These are phyloP conservation scores for Peromyscus eremicus DNA, from an alignment of 2,797 vertebrate genomes.

Conservation along the genomic window DNA sequence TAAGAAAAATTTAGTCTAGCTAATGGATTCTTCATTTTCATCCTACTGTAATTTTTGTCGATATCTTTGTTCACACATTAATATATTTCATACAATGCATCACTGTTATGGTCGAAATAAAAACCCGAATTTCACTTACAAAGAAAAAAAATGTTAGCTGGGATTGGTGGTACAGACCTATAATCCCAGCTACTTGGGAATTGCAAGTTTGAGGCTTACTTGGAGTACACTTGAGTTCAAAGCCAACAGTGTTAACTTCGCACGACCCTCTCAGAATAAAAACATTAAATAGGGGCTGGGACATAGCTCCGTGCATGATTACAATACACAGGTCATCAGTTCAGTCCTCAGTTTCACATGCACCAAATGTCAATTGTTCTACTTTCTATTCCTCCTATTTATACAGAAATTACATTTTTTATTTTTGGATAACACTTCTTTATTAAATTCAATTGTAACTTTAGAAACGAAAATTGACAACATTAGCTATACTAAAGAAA, in stretches of 20 bases:
- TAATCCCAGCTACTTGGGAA: neutral
- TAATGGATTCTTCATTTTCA: constrained; percentile 1
- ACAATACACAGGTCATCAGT: neutral
- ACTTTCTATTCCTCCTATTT: constrained; percentile 9
- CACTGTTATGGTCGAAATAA: constrained; percentile 11
- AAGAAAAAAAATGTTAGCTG: neutral
- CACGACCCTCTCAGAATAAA: neutral
- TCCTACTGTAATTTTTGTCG: constrained; percentile 14
- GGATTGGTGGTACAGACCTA: neutral
- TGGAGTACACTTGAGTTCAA: neutral
- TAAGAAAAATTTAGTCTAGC: neutral
- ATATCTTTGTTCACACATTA: neutral
- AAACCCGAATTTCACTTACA: constrained; percentile 57
- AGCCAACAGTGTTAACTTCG: neutral
- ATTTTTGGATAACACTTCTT: constrained; percentile 1
- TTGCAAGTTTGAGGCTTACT: neutral
- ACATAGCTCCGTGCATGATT: neutral
- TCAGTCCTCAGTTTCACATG: neutral
- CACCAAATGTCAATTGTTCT: neutral
- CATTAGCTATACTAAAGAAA: neutral
- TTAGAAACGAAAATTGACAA: constrained; percentile 21
- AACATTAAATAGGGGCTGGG: neutral
- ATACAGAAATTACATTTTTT: constrained; percentile 48
- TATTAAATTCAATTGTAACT: constrained; percentile 48
- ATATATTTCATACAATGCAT: neutral